These are phyloP conservation scores for Notarius quadriscutis DNA, from an alignment of 2,113 vertebrate genomes.

Conservation along the genomic window DNA sequence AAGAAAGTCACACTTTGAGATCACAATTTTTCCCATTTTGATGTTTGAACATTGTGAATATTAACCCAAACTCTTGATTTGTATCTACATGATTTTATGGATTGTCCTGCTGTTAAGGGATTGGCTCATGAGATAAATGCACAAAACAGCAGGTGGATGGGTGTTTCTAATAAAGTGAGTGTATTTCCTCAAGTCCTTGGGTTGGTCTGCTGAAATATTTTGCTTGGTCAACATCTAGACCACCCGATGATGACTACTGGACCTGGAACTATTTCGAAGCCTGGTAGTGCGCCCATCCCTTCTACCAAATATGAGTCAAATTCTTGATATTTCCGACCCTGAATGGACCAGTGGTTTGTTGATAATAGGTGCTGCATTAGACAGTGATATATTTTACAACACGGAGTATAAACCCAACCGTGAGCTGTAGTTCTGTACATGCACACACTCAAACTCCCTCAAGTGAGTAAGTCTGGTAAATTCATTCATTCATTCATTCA, in stretches of 20 bases:
- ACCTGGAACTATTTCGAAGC: background rate
- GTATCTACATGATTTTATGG: too few relatives aligned
- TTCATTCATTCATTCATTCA: slow-evolving; percentile 14
- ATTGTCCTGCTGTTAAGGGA: too few relatives aligned
- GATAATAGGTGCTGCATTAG: background rate
- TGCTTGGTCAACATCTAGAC: background rate
- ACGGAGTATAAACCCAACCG: background rate
- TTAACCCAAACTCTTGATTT: too few relatives aligned
- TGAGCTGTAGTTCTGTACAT: background rate
- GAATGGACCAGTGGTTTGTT: background rate
- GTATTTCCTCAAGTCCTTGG: background rate
- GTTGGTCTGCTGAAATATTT: background rate
- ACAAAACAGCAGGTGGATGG: too few relatives aligned
- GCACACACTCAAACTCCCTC: background rate
- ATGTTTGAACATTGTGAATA: too few relatives aligned
- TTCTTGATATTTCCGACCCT: background rate
- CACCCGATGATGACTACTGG: background rate
- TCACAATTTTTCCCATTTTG: too few relatives aligned
- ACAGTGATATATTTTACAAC: background rate
- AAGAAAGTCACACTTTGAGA: too few relatives aligned
- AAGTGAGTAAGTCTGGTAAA: slow-evolving; percentile 10
- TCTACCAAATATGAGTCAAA: background rate
- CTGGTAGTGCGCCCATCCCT: background rate
- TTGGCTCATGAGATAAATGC: too few relatives aligned
- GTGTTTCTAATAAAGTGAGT: too few relatives aligned